Conservation (phyloP, 2,888 invertebrate genomes). For the Athrips mouffetella region DNA sequence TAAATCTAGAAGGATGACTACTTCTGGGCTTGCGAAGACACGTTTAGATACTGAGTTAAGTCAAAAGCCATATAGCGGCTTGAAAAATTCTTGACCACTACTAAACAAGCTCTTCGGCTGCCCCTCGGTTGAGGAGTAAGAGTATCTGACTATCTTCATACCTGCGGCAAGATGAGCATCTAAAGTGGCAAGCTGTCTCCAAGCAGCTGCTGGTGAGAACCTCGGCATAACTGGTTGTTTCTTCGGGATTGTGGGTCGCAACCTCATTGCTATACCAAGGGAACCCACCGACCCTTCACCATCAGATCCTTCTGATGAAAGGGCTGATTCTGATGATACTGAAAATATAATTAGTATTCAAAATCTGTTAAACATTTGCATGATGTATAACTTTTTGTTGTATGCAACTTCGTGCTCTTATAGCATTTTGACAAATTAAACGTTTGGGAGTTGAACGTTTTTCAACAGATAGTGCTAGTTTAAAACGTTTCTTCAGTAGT, state of each 20-base stretch:
- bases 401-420: too few species aligned
- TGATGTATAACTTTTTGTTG: background rate
- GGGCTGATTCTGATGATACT: constrained; percentile 78
- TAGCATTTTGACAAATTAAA: too few species aligned
- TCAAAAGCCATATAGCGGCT: background rate
- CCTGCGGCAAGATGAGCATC: constrained; percentile 74
- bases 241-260: constrained; percentile 88
- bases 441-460: too few species aligned
- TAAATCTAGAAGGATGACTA: too few species aligned
- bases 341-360: too few species aligned
- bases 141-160: constrained; percentile 27
- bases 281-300: constrained; percentile 68
- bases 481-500: too few species aligned
- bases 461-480: too few species aligned
- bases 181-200: constrained; percentile 84
- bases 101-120: too few species aligned
- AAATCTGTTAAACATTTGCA: background rate
- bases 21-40: too few species aligned
- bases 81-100: background rate
- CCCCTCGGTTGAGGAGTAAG: too few species aligned
- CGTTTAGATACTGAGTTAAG: too few species aligned
- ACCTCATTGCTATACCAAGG: constrained; percentile 83
- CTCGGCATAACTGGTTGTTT: constrained; percentile 86
- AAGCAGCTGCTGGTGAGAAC: constrained; percentile 90
- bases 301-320: constrained; percentile 75